Percentiles rank a stretch among this genome's conserved stretches.
These are phyloP conservation scores for Cochlearius cochlearius DNA, from an alignment of 2,113 vertebrate species.

Conservation along the genomic window DNA sequence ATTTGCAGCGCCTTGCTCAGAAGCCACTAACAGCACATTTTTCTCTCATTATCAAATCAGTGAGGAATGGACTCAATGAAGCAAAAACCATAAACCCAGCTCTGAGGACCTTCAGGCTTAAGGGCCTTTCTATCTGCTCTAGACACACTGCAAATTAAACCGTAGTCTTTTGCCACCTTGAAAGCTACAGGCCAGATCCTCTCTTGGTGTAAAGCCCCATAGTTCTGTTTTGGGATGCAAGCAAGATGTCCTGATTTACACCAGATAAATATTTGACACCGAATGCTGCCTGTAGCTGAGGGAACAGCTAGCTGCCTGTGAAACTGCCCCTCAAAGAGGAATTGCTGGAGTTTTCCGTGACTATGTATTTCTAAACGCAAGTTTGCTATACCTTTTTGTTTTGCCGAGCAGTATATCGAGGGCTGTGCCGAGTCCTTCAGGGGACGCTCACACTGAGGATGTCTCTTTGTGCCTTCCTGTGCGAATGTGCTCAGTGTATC, in stretches of 20 bases:
- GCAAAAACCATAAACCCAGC: not conserved
- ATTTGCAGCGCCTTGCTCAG: not conserved
- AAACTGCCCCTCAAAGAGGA: not conserved
- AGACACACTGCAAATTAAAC: not conserved
- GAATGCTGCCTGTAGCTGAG: not conserved
- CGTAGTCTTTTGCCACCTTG: not conserved
- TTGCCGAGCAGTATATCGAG: not conserved
- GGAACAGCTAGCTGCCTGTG: not conserved
- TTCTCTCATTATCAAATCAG: conserved; percentile 39
- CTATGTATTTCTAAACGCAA: not conserved
- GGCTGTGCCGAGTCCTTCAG: not conserved
- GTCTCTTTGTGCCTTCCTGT: not conserved
- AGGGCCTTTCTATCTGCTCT: not conserved
- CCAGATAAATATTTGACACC: not conserved
- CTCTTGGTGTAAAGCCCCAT: not conserved
- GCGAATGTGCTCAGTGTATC: not conserved
- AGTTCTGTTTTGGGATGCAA: not conserved
- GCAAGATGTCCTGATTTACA: not conserved
- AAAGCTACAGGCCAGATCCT: not conserved
- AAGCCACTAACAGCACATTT: conserved; percentile 12
- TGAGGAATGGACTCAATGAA: not conserved
- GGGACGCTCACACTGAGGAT: accelerated
- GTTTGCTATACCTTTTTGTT: not conserved
- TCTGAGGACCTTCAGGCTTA: not conserved
- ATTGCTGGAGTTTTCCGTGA: not conserved